phyloP scores from a whole-genome alignment of 2,797 vertebrate genomes.

The Carduelis carduelis region DNA sequence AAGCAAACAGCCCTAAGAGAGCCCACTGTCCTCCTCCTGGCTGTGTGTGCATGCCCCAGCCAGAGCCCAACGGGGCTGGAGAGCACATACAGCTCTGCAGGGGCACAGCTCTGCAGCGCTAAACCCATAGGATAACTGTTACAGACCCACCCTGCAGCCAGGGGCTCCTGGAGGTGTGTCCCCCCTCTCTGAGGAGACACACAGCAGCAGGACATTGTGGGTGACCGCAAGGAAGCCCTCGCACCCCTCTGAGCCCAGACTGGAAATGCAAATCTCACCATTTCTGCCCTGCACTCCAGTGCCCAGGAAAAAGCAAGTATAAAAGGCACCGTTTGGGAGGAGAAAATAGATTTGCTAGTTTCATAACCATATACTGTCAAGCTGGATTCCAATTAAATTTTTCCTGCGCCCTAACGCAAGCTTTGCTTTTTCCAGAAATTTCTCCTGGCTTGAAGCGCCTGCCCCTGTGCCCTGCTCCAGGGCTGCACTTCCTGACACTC shows the following conservation, averaged over 20 bases:
- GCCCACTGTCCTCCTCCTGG: neutral
- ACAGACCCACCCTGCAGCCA: accelerated
- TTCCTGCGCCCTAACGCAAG: neutral
- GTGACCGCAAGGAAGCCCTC: neutral
- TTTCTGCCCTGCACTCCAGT: neutral
- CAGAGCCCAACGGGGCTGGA: neutral
- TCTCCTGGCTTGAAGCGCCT: neutral
- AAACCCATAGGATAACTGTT: accelerated
- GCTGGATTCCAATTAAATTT: conserved; percentile 6
- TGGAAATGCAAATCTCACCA: neutral
- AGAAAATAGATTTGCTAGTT: conserved; percentile 14
- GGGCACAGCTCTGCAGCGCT: neutral
- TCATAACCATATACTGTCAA: conserved; percentile 1
- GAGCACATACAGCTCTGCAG: neutral
- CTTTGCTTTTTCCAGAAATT: conserved; percentile 42
- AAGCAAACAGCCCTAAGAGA: neutral
- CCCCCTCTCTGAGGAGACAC: no score
- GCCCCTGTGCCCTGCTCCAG: neutral
- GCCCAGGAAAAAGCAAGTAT: neutral
- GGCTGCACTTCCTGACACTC: neutral
- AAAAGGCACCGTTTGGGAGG: neutral
- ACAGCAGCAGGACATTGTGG: accelerated
- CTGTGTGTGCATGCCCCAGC: accelerated
- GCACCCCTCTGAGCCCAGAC: accelerated
- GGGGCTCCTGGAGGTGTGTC: accelerated